These are phyloP conservation scores for Urocitellus parryii DNA, from an alignment of 2,113 vertebrate genomes.

Conservation along the genomic window DNA sequence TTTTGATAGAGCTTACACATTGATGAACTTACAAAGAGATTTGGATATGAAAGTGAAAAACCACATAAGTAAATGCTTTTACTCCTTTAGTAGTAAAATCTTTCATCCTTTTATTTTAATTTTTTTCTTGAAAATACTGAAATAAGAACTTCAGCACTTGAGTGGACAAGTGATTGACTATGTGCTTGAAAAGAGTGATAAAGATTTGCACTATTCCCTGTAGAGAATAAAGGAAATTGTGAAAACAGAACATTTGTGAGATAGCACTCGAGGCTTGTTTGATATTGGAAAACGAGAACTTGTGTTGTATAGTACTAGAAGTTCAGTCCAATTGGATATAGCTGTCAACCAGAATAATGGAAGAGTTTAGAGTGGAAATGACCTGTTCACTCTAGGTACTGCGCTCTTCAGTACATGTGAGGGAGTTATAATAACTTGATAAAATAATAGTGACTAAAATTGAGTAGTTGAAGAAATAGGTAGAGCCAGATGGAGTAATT, in stretches of 20 bases:
- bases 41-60: not conserved
- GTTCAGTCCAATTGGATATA: not conserved
- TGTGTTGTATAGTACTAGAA: not conserved
- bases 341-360: conserved; percentile 47
- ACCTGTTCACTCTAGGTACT: not conserved
- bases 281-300: not conserved
- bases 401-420: conserved; percentile 52
- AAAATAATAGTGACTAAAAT: conserved; percentile 61
- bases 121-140: not conserved
- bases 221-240: not conserved
- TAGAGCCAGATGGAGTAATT: conserved; percentile 25
- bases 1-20: not conserved
- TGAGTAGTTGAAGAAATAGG: conserved; percentile 22
- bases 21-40: not conserved
- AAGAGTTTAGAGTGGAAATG: conserved; percentile 1
- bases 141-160: not conserved
- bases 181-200: not conserved
- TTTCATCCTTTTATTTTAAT: not conserved
- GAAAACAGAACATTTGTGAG: not conserved
- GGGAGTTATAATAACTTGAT: conserved; percentile 54
- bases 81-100: not conserved
- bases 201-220: not conserved
- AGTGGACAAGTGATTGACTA: not conserved
- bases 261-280: not conserved
- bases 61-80: not conserved